Evolutionary conservation across 1,140 invertebrate species (phyloP).

Genomic region (Apis mellifera): Amel_HAv3.1 CM009941.2:7037001-7037500

Average conservation of each 20-base stretch:
- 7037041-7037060: conserved; percentile 60
- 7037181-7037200: conserved; percentile 63
- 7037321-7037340: conserved; percentile 93
- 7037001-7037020: conserved; percentile 83
- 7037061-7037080: conserved; percentile 69
- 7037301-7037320: conserved; percentile 83
- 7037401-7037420: conserved; percentile 72
- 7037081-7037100: conserved; percentile 71
- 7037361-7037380: conserved; percentile 77
- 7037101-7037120: conserved; percentile 75
- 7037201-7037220: conserved; percentile 82
- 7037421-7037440: conserved; percentile 77
- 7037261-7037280: conserved; percentile 86
- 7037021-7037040: conserved; percentile 71
- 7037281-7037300: conserved; percentile 80
- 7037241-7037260: conserved; percentile 93
- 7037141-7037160: conserved; percentile 84
- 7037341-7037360: conserved; percentile 88
- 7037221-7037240: conserved; percentile 86
- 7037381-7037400: conserved; percentile 67
- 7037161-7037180: conserved; percentile 80
- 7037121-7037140: conserved; percentile 69
- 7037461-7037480: conserved; percentile 76
- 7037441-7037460: conserved; percentile 71
- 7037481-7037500: conserved; percentile 68